phyloP scores from a whole-genome alignment of 2,113 vertebrate species.

The Myrmophylax atrothorax region DNA sequence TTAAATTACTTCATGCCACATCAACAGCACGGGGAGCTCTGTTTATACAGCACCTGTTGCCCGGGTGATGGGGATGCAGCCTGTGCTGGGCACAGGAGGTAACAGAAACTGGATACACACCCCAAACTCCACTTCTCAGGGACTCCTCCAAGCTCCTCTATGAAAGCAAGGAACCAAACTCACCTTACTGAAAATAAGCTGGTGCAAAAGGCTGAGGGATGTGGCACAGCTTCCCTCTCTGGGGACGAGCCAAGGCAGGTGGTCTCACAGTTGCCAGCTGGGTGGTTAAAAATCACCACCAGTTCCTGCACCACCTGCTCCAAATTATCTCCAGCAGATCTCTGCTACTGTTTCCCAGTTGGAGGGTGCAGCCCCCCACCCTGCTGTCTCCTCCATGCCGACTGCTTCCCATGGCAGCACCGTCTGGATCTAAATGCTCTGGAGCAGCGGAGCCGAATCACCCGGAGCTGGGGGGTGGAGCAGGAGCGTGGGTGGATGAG shows the following conservation, averaged over 20 bases:
- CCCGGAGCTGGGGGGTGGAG: neutral
- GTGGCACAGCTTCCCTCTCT: neutral
- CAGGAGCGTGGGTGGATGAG: rapidly evolving
- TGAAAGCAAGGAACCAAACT: neutral
- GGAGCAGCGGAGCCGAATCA: rapidly evolving
- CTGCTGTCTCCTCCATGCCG: neutral
- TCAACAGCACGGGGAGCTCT: neutral
- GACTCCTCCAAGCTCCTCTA: neutral
- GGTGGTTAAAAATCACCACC: neutral
- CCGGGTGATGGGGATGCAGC: neutral
- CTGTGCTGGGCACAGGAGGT: neutral
- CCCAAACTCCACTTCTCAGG: neutral
- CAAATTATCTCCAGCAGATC: neutral
- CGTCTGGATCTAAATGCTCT: rapidly evolving
- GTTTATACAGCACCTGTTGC: neutral
- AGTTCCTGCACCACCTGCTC: neutral
- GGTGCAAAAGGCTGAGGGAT: neutral
- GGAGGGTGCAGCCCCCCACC: neutral
- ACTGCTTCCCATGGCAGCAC: neutral
- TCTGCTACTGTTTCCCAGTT: neutral
- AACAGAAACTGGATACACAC: neutral
- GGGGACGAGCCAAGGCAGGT: rapidly evolving
- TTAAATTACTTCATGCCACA: neutral
- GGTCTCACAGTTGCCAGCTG: neutral
- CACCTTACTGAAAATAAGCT: neutral